Conservation (phyloP, 2,888 invertebrate genomes). For the Rhingia rostrata region DNA sequence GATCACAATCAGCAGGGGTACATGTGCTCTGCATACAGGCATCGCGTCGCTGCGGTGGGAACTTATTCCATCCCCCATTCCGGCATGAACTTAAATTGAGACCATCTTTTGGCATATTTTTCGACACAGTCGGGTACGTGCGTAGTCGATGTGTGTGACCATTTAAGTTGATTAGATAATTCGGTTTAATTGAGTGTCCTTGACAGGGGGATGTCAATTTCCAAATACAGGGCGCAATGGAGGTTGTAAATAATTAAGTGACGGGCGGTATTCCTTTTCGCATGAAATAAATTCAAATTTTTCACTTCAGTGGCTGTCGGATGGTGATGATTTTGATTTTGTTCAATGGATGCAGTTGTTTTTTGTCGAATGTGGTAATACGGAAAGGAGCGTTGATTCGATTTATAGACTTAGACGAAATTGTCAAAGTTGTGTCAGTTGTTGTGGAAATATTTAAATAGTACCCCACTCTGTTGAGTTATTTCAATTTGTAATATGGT, state of each 20-base stretch:
- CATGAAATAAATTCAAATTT: not conserved
- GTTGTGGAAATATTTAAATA: no score
- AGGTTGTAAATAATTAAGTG: not conserved
- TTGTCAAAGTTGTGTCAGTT: no score
- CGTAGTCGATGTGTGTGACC: conserved; percentile 47
- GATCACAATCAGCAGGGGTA: conserved; percentile 40
- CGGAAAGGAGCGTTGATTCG: no score
- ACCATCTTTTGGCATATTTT: conserved; percentile 37
- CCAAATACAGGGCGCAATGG: not conserved
- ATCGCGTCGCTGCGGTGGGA: conserved; percentile 9
- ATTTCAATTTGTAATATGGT: no score
- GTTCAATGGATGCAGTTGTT: no score
- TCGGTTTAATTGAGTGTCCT: conserved; percentile 62
- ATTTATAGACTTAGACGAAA: no score
- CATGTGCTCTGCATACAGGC: not conserved
- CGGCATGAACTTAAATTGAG: conserved; percentile 22
- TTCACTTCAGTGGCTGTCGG: no score
- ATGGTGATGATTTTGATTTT: no score
- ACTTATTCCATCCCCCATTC: conserved; percentile 52
- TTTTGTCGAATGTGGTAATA: no score
- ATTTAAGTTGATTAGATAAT: conserved; percentile 68
- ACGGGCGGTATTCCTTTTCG: not conserved
- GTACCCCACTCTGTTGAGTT: no score
- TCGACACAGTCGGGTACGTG: conserved; percentile 22
- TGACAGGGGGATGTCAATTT: conserved; percentile 28